Evolutionary conservation across 2,888 invertebrate genomes (phyloP).

Genomic region (Parochlus steinenii): DNA sequence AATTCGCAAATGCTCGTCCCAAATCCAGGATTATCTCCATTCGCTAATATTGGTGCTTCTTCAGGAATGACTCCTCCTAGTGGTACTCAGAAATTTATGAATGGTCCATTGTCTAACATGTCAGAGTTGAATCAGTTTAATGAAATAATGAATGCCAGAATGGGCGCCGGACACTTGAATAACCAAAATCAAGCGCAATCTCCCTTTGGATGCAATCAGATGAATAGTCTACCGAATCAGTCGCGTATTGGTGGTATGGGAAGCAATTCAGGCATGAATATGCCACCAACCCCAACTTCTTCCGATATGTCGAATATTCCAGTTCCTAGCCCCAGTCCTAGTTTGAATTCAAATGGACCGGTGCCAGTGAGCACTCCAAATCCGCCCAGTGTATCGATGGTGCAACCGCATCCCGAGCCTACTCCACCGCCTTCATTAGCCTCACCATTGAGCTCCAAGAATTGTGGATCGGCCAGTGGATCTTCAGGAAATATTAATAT

Average conservation of each 20-base stretch:
- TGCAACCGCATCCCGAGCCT: constrained; percentile 38
- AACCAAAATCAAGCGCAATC: constrained; percentile 33
- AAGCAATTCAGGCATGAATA: constrained; percentile 18
- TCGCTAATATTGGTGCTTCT: constrained; percentile 43
- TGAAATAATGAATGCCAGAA: constrained; percentile 41
- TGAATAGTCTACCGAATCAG: constrained; percentile 26
- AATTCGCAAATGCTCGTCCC: constrained; percentile 39
- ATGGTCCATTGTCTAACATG: constrained; percentile 33
- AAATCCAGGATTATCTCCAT: constrained; percentile 57
- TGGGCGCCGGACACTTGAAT: constrained; percentile 29
- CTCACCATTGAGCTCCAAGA: constrained; percentile 18
- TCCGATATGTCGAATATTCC: constrained; percentile 32
- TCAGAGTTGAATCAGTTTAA: constrained; percentile 34
- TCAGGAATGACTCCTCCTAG: constrained; percentile 33
- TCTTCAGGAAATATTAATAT: constrained; percentile 7
- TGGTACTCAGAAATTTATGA: constrained; percentile 18
- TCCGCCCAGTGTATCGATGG: constrained; percentile 39
- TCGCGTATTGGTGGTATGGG: constrained; percentile 22
- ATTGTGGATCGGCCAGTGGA: constrained; percentile 18
- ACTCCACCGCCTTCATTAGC: constrained; percentile 33
- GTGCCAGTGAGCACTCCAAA: constrained; percentile 38
- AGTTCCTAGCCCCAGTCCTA: constrained; percentile 32
- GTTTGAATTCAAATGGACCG: constrained; percentile 30
- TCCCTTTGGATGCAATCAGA: constrained; percentile 36
- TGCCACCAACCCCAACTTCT: constrained; percentile 36